phyloP scores from a whole-genome alignment of 2,113 vertebrate species.

The Forbesichthys agassizii region DNA sequence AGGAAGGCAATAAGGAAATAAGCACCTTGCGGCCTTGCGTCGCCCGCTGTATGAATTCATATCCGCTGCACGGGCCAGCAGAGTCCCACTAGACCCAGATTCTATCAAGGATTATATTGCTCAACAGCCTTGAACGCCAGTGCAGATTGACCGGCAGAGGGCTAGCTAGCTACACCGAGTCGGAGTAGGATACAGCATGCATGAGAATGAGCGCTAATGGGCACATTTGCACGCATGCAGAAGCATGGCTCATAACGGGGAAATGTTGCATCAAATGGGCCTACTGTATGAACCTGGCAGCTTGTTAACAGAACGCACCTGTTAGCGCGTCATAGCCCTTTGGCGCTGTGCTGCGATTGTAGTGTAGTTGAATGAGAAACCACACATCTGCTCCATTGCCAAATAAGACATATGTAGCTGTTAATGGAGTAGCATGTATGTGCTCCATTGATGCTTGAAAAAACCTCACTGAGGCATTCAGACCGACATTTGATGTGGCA shows the following conservation, averaged over 20 bases:
- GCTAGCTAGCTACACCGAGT: neutral
- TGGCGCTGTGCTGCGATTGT: neutral
- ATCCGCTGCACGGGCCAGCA: neutral
- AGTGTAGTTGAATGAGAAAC: constrained; percentile 13
- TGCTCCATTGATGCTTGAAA: constrained; percentile 12
- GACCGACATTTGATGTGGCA: constrained; percentile 9
- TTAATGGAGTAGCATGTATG: neutral
- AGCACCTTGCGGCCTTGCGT: neutral
- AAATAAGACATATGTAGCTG: constrained; percentile 19
- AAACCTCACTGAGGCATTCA: constrained; percentile 33
- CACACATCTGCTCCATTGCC: constrained; percentile 12
- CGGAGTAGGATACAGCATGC: constrained; percentile 30
- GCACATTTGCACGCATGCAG: constrained; percentile 18
- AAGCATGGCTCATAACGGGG: neutral
- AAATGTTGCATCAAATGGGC: constrained; percentile 1
- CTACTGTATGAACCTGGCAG: constrained; percentile 2
- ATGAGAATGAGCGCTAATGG: constrained; percentile 34
- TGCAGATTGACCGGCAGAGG: neutral
- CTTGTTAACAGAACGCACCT: constrained; percentile 29
- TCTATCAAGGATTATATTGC: neutral
- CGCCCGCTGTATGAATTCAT: neutral
- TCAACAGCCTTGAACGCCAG: neutral
- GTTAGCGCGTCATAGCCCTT: neutral
- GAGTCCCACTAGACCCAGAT: neutral
- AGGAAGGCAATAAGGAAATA: neutral